Conservation (phyloP, 92 coral and sea anemone species). For the Diadumene lineata region DNA sequence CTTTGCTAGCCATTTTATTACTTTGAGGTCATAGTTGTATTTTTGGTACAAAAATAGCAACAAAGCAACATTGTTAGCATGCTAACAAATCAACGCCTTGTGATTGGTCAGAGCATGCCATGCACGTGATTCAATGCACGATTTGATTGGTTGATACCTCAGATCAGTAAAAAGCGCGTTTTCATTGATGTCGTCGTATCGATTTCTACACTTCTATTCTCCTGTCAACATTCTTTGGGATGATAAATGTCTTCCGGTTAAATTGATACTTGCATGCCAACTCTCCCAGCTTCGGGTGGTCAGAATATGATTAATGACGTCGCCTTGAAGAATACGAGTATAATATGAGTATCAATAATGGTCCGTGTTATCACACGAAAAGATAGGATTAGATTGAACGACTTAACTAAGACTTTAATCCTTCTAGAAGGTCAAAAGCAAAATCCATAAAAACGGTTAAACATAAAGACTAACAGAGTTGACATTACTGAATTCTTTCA, state of each 20-base stretch:
- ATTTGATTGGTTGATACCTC: neutral
- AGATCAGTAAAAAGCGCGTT: neutral
- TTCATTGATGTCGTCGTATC: neutral
- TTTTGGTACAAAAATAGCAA: neutral
- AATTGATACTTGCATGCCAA: slow-evolving; percentile 6
- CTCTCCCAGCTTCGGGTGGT: slow-evolving; percentile 33
- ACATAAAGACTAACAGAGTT: neutral
- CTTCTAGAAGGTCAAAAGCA: slow-evolving; percentile 6
- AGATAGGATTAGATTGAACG: slow-evolving; percentile 50
- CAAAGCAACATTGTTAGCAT: neutral
- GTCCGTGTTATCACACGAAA: neutral
- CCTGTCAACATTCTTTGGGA: slow-evolving; percentile 30
- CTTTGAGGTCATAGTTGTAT: too few relatives aligned
- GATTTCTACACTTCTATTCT: neutral
- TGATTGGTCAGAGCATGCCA: neutral
- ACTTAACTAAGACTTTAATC: slow-evolving; percentile 49
- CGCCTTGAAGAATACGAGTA: neutral
- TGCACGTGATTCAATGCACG: neutral
- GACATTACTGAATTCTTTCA: too few relatives aligned
- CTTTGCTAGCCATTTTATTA: too few relatives aligned
- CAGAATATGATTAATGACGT: slow-evolving; percentile 31
- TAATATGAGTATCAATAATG: too few relatives aligned
- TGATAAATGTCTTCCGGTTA: slow-evolving; percentile 50
- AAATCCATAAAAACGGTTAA: slow-evolving; percentile 6
- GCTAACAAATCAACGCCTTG: neutral